A percentile compares a stretch with the other conserved stretches of the same genome.
Conservation (phyloP, 2,113 vertebrate species). For the Microcebus griseorufus region DNA sequence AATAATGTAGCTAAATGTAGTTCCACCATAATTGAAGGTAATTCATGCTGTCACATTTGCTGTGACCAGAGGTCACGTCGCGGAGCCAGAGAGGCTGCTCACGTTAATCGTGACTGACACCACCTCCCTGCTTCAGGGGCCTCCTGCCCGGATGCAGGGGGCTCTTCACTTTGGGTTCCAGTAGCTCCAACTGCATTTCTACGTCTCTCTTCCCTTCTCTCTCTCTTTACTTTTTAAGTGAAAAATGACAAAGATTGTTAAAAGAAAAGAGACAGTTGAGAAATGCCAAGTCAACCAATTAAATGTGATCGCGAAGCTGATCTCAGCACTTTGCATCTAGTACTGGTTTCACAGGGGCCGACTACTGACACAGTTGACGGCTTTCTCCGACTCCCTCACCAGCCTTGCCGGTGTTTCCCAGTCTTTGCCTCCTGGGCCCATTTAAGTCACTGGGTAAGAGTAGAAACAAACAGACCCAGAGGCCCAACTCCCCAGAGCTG, state of each 20-base stretch:
- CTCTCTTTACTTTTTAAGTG: background rate
- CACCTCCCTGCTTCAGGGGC: conserved; percentile 79
- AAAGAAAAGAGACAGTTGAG: conserved; percentile 42
- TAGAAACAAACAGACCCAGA: conserved; percentile 55
- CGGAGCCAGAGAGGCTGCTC: conserved; percentile 76
- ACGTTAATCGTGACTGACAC: conserved; percentile 85
- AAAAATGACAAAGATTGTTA: conserved; percentile 28
- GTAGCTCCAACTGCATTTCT: conserved; percentile 49
- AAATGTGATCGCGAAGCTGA: background rate
- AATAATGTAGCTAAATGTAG: conserved; percentile 74
- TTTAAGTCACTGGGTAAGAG: conserved; percentile 32
- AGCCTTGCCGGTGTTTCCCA: background rate
- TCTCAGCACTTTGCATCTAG: conserved; percentile 7
- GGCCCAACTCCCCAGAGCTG: background rate
- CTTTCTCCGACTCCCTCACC: background rate
- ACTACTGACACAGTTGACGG: background rate
- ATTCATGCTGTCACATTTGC: conserved; percentile 86
- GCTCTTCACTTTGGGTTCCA: conserved; percentile 73
- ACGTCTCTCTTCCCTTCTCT: background rate
- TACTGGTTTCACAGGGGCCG: background rate
- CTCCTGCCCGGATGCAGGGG: conserved; percentile 58
- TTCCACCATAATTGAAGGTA: conserved; percentile 86
- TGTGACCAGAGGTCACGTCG: conserved; percentile 83
- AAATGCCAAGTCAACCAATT: conserved; percentile 23
- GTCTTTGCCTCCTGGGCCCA: conserved; percentile 13